These are phyloP conservation scores for Meda fulgida DNA, from an alignment of 2,797 vertebrate species.

Conservation along the genomic window DNA sequence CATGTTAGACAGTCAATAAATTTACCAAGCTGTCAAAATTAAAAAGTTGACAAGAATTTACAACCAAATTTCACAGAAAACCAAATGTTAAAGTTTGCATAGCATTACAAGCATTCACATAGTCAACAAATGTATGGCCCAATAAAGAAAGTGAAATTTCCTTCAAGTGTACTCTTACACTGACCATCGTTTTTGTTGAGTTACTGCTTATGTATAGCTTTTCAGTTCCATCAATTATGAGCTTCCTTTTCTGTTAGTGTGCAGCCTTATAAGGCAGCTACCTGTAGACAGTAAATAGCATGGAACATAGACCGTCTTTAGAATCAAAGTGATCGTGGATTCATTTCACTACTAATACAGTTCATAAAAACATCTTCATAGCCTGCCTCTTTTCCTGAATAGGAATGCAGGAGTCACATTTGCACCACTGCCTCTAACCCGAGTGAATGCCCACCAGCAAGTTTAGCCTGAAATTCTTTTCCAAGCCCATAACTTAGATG, in stretches of 20 bases:
- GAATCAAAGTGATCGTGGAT: not conserved
- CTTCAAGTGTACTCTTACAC: not conserved
- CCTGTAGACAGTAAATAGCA: not conserved
- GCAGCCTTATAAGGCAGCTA: not conserved
- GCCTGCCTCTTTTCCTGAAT: not conserved
- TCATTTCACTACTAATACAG: not conserved
- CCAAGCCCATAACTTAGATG: not conserved
- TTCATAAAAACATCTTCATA: not conserved
- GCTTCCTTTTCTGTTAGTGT: not conserved
- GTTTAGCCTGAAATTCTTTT: not conserved
- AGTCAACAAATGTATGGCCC: not conserved
- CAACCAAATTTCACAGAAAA: not conserved
- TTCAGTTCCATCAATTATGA: not conserved
- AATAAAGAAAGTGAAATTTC: not conserved
- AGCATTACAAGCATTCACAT: not conserved
- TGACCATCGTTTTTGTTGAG: not conserved
- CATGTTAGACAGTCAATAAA: no score
- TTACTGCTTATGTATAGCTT: not conserved
- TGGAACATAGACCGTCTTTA: not conserved
- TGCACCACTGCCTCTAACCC: slow-evolving; percentile 27
- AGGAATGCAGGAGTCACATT: slow-evolving; percentile 34
- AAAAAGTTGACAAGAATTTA: not conserved
- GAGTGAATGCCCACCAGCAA: slow-evolving; percentile 12
- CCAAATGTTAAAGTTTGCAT: not conserved
- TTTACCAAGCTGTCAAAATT: no score